Evolutionary conservation across 2,113 vertebrate genomes (phyloP).

Genomic region (Pelecanoides urinatrix): DNA sequence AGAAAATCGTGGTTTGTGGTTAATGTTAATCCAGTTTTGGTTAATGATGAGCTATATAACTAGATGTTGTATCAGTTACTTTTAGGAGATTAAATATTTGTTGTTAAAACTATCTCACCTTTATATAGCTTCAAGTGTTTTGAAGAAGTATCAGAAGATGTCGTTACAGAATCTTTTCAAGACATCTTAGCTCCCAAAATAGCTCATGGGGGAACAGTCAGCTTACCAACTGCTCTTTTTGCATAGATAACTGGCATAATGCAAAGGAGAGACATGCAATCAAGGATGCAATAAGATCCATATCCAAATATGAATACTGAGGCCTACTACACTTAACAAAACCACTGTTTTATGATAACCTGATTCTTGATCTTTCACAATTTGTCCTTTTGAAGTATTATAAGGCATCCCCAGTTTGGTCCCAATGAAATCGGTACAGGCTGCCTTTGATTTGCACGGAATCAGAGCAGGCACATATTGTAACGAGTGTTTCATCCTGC

Average conservation of each 20-base stretch:
- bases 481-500: background rate
- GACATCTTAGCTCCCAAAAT: background rate
- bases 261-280: background rate
- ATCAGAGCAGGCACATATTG: background rate
- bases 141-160: background rate
- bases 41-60: background rate
- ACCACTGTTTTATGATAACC: background rate
- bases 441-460: background rate
- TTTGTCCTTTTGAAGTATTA: background rate
- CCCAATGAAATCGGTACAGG: background rate
- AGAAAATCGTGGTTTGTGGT: background rate
- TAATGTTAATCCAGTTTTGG: background rate
- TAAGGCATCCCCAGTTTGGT: background rate
- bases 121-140: background rate
- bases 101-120: background rate
- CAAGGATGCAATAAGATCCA: background rate
- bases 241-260: background rate
- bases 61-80: background rate
- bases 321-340: background rate
- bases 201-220: background rate
- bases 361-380: background rate
- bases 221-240: background rate
- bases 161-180: background rate
- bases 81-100: background rate
- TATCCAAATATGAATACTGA: background rate